Percentiles rank a stretch among this genome's conserved stretches.
phyloP scores from a whole-genome alignment of 2,888 invertebrate species.

The Serripes groenlandicus region DNA sequence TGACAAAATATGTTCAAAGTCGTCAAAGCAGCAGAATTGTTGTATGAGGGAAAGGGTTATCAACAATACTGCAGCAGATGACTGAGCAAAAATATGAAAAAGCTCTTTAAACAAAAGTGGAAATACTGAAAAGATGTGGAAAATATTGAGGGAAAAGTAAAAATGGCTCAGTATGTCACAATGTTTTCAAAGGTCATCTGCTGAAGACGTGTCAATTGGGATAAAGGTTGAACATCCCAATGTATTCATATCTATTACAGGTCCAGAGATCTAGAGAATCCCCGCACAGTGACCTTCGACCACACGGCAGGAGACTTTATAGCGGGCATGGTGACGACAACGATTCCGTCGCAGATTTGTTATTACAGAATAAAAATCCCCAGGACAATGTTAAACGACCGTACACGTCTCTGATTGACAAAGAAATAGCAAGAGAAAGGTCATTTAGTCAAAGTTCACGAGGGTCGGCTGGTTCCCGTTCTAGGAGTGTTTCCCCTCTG shows the following conservation, averaged over 20 bases:
- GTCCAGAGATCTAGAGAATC: slow-evolving; percentile 30
- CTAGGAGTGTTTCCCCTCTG: slow-evolving; percentile 48
- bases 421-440: slow-evolving; percentile 72
- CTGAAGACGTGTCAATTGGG: too few species aligned
- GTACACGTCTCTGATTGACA: slow-evolving; percentile 73
- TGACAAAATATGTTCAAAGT: too few species aligned
- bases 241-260: not conserved
- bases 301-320: not conserved
- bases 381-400: slow-evolving; percentile 59
- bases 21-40: too few species aligned
- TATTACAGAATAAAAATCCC: slow-evolving; percentile 42
- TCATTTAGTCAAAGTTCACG: slow-evolving; percentile 59
- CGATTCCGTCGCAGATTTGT: slow-evolving; percentile 52
- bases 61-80: too few species aligned
- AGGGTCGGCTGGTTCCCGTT: slow-evolving; percentile 44
- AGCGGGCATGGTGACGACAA: slow-evolving; percentile 17
- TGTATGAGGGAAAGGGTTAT: too few species aligned
- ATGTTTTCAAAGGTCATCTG: too few species aligned
- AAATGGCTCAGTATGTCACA: too few species aligned
- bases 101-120: too few species aligned
- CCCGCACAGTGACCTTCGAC: not conserved
- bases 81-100: too few species aligned
- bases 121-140: too few species aligned
- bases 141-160: too few species aligned
- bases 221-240: too few species aligned